Evolutionary conservation across 92 coral and sea anemone species (phyloP).

Genomic region (Pocillopora grandis): DNA sequence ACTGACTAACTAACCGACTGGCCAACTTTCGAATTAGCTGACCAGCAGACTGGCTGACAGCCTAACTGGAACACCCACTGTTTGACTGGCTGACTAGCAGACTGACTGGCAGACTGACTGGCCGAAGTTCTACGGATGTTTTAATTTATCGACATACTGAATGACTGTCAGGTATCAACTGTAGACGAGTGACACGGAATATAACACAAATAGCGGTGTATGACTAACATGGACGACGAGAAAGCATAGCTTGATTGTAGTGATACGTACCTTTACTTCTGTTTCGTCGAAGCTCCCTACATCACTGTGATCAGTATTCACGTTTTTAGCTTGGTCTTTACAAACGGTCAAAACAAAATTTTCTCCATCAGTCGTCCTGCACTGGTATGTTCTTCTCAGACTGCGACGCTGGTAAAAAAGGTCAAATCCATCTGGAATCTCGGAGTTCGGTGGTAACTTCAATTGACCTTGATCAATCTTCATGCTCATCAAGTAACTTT

Average conservation of each 20-base stretch:
- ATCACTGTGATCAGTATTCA: background rate
- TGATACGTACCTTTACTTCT: slow-evolving; percentile 18
- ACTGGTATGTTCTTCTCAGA: slow-evolving; percentile 40
- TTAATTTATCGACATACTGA: background rate
- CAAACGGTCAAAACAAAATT: slow-evolving; percentile 52
- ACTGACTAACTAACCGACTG: too few species aligned
- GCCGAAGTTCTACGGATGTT: background rate
- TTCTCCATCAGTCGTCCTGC: slow-evolving; percentile 24
- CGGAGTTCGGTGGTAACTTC: slow-evolving; percentile 25
- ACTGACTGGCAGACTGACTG: too few species aligned
- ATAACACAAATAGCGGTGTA: too few species aligned
- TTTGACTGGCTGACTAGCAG: too few species aligned
- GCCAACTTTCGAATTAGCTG: too few species aligned
- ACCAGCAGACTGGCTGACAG: too few species aligned
- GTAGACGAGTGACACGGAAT: too few species aligned
- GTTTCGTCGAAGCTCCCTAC: background rate
- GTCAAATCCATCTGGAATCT: slow-evolving; percentile 48
- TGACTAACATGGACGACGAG: too few species aligned
- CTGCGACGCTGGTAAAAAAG: slow-evolving; percentile 46
- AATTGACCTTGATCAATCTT: slow-evolving; percentile 28
- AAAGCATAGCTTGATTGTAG: background rate
- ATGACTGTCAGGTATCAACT: background rate
- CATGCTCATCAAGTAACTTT: slow-evolving; percentile 50
- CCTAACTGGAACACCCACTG: too few species aligned
- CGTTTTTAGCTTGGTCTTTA: slow-evolving; percentile 37